phyloP scores from a whole-genome alignment of 2,888 invertebrate genomes.

The Cryptops parisi region DNA sequence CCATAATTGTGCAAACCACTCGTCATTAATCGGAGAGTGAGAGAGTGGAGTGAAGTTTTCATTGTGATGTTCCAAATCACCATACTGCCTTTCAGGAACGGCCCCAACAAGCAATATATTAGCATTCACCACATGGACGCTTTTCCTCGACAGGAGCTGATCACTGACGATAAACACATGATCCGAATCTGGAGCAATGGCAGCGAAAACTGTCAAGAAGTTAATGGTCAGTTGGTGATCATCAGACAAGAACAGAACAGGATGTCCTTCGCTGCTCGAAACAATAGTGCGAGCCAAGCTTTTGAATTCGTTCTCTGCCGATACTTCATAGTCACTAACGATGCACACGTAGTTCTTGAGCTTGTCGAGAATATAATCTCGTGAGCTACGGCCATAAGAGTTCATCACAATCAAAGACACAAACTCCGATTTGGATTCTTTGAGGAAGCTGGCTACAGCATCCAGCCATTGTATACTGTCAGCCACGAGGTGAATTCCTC shows the following conservation, averaged over 20 bases:
- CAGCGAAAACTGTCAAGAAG: neutral
- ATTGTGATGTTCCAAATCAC: neutral
- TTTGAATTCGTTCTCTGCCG: neutral
- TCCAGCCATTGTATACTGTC: neutral
- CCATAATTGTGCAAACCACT: conserved; percentile 6
- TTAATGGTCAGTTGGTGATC: neutral
- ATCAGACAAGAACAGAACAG: neutral
- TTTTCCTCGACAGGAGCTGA: neutral
- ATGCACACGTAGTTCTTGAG: neutral
- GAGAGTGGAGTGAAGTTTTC: neutral
- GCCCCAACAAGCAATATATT: neutral
- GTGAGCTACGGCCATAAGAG: neutral
- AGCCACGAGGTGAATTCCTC: neutral
- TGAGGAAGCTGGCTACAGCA: neutral
- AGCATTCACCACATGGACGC: neutral
- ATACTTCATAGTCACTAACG: neutral
- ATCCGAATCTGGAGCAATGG: neutral
- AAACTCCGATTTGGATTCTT: neutral
- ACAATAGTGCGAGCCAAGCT: neutral
- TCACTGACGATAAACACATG: neutral
- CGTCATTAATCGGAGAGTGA: neutral
- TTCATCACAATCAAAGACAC: neutral
- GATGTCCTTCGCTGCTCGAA: neutral
- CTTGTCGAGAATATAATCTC: neutral
- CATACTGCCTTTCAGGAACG: neutral